Evolutionary conservation across 1,140 invertebrate species (phyloP).

Genomic region (Hestina assimilis): DNA sequence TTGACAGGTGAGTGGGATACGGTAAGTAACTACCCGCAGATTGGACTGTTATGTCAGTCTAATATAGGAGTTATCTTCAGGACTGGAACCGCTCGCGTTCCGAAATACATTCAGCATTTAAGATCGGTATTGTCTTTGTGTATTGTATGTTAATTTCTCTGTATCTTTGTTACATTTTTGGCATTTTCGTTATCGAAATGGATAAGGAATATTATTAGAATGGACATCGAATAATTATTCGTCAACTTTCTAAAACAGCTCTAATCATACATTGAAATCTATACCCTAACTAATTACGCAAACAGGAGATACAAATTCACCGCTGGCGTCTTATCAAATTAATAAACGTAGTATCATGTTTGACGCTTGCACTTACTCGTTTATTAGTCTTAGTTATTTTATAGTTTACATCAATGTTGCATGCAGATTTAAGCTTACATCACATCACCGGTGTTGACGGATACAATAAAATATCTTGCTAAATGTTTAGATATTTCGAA

Average conservation of each 20-base stretch:
- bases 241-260: slow-evolving; percentile 1
- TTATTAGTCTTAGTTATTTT: slow-evolving; percentile 27
- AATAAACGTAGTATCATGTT: slow-evolving; percentile 20
- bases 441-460: background rate
- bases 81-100: background rate
- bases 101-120: background rate
- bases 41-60: slow-evolving; percentile 5
- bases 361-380: slow-evolving; percentile 2
- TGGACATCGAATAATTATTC: background rate
- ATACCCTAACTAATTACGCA: slow-evolving; percentile 2
- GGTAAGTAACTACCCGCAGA: slow-evolving; percentile 7
- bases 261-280: background rate
- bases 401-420: slow-evolving; percentile 15
- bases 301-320: slow-evolving; percentile 12
- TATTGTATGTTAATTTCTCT: background rate
- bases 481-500: slow-evolving; percentile 14
- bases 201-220: no score
- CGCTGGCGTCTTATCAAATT: slow-evolving; percentile 17
- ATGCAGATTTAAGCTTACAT: slow-evolving; percentile 11
- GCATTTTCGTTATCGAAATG: no score
- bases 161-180: background rate
- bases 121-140: background rate
- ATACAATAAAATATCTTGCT: background rate
- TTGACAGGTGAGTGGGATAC: slow-evolving; percentile 40
- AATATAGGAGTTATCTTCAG: background rate